Base-by-base conservation (phyloP, 2,113 vertebrate species). In the Tragulus kanchil region DNA sequence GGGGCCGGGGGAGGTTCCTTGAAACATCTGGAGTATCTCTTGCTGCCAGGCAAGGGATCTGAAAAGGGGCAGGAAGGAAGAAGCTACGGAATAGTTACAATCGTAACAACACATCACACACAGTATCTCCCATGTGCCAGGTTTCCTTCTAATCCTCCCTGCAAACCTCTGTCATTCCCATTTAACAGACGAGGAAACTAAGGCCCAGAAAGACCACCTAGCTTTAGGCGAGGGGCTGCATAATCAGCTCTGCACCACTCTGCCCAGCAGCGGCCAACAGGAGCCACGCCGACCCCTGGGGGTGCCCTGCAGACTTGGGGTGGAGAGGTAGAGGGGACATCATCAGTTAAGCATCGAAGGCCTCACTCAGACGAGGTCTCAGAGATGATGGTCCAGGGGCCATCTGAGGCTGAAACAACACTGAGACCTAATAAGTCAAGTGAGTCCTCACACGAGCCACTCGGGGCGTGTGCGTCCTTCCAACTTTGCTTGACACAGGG, bases 21-120 rank as follows among this genome's bases (percentile, higher is more conserved):
- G 45, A 86, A 48, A 56, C 2, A 28, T 3, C 54, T 9, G 5
- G 50, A 56, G 12, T 2, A 56, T 13, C 54, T 26, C 87, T 42
- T 58, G 31, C 65, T 52, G 42, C 23, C 3, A 0, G 3, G 48
- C 2, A 42, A 92, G 58, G 56, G 54, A 19, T 15, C 48, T 42
- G 28, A 28, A 8, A 50, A 16, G 59, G 25, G 15, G 4, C 0
- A 3, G 11, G 36, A 36, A 65, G 21, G 65, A n/a, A 59, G 28
- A 45, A 14, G 26, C 56, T 23, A 3, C 3, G 61, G 75, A 8
- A 82, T 0, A 6, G 12, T 11, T 4, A 17, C 23, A 9, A 3
- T 9, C 83, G 6, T 0, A 45, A 65, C 16, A 28, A 15, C 36
- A 11, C 6, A 9, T 4, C 11, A 36, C 36, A 36, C 8, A 3